Base-by-base conservation (phyloP, 2,888 invertebrate genomes). In the Ceraclea dissimilis region DNA sequence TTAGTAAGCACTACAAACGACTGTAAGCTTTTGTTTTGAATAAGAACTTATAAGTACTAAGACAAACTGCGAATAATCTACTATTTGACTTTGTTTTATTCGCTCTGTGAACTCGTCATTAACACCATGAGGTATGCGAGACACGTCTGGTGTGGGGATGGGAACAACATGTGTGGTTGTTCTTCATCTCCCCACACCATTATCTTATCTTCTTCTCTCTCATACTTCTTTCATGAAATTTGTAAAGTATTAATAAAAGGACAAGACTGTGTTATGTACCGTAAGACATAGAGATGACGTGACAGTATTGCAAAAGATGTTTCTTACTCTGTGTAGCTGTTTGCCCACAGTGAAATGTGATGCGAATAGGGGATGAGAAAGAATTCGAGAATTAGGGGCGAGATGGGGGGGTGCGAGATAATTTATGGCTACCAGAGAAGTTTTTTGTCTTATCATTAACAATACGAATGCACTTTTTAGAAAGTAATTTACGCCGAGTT, bases 201-300 rank as follows among this genome's bases (percentile, higher is more conserved):
- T 16, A 4, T 26, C 26, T 26, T 26, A 26, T n/a, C 31, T 11
- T 11, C 31, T 11, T 31, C 11, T 31, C 8, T 6, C 31, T 31
- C 31, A 31, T 31, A 8, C 11, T 31, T 31, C 31, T 31, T 11
- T 8, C 31, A n/a, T 39, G 39, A 39, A 39, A 39, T 39, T 39
- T 39, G 39, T 39, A 39, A 39, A 39, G 39, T 39, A 39, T 39
- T 39, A 39, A 39, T 39, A 39, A 39, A 39, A 39, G 39, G 39
- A 39, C 39, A 13, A 8, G 39, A 4, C 13, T 39, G 8, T 31
- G 31, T 11, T 31, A 31, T 11, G 8, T 31, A 31, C 31, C 31
- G 6, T 31, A 31, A 31, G 31, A 31, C 31, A 31, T 31, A 8
- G 13, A 16, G 39, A 39, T 39, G 39, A 39, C 39, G 39, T 39